Evolutionary conservation across 2,113 vertebrate genomes (phyloP).

Genomic region (Mugil cephalus): DNA sequence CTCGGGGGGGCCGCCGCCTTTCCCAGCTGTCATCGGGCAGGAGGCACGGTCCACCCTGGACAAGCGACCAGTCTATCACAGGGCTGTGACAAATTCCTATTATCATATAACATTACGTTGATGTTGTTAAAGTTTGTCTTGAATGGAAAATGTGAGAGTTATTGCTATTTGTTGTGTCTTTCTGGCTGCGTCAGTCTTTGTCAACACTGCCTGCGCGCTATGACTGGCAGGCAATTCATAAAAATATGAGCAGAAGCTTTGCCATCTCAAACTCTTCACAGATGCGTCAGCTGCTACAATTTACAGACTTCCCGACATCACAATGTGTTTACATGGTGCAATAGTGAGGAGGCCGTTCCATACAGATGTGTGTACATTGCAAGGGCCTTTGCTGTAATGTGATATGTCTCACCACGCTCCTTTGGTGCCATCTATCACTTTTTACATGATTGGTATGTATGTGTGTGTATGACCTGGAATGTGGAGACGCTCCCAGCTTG

Average conservation of each 20-base stretch:
- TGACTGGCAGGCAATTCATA: neutral
- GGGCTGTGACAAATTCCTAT: no score
- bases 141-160: no score
- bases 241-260: neutral
- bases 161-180: no score
- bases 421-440: slow-evolving; percentile 66
- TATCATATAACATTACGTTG: no score
- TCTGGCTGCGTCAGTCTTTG: no score
- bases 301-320: neutral
- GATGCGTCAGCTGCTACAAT: slow-evolving; percentile 19
- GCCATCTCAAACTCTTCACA: slow-evolving; percentile 17
- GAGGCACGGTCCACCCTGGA: no score
- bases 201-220: no score
- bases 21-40: no score
- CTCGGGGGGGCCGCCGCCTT: no score
- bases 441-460: slow-evolving; percentile 62
- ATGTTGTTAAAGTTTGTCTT: no score
- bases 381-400: slow-evolving; percentile 22
- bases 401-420: slow-evolving; percentile 43
- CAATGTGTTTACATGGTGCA: slow-evolving; percentile 19
- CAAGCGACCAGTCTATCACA: no score
- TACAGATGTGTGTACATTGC: slow-evolving; percentile 57
- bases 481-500: slow-evolving; percentile 52
- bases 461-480: slow-evolving; percentile 57
- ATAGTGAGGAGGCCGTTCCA: slow-evolving; percentile 11